phyloP scores from a whole-genome alignment of 2,797 vertebrate genomes.

The Artibeus lituratus region DNA sequence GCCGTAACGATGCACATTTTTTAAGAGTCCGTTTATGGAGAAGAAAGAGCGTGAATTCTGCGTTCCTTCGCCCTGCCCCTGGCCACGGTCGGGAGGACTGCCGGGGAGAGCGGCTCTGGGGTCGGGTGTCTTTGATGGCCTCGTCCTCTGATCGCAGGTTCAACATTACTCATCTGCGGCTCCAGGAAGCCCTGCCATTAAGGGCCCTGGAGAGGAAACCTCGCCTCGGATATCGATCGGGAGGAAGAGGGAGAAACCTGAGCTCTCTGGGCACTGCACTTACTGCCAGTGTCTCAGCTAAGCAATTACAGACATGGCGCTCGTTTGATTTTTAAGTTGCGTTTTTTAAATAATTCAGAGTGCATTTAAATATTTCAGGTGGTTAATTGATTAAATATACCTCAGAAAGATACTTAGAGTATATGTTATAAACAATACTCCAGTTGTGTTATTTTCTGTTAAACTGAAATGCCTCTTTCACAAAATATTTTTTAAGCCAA shows the following conservation, averaged over 20 bases:
- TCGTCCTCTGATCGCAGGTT: conserved; percentile 90
- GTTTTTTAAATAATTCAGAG: conserved; percentile 28
- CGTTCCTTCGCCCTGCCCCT: no score
- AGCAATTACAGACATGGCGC: conserved; percentile 77
- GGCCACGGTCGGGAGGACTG: no score
- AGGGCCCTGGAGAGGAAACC: conserved; percentile 94
- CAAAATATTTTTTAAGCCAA: conserved; percentile 36
- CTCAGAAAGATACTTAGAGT: not conserved
- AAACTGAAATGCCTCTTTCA: not conserved
- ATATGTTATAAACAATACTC: not conserved
- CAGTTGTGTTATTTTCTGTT: not conserved
- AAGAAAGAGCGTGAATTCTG: conserved; percentile 72
- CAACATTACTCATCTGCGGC: conserved; percentile 95
- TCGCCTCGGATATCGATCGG: conserved; percentile 96
- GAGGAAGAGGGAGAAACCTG: conserved; percentile 90
- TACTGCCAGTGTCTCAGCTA: conserved; percentile 75
- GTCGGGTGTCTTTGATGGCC: conserved; percentile 86
- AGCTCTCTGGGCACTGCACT: conserved; percentile 84
- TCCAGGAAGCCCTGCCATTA: conserved; percentile 97
- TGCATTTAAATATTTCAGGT: conserved; percentile 33
- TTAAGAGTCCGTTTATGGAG: conserved; percentile 72
- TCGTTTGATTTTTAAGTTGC: conserved; percentile 74
- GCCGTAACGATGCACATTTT: conserved; percentile 67
- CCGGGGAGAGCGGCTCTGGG: conserved; percentile 86
- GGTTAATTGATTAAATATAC: not conserved